Conservation (phyloP, 2,113 vertebrate species). For the Ceuthmochares aereus region DNA sequence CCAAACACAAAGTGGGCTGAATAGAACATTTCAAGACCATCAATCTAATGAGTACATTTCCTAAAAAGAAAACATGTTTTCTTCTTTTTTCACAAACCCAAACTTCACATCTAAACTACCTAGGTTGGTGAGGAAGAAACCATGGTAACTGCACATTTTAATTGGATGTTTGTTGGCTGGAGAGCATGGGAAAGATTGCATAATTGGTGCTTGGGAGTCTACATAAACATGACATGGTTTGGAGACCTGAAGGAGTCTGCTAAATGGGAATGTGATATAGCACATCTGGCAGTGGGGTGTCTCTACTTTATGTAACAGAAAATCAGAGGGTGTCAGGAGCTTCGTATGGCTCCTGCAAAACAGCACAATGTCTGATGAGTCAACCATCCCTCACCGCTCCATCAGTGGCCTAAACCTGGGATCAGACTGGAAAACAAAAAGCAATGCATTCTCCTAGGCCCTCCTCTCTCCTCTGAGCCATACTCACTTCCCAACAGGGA, state of each 20-base stretch:
- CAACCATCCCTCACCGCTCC: background rate
- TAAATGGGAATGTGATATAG: background rate
- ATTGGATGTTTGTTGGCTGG: slow-evolving; percentile 22
- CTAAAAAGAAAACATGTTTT: background rate
- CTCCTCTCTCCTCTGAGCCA: background rate
- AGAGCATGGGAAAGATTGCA: slow-evolving; percentile 18
- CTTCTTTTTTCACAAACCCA: background rate
- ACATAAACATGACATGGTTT: background rate
- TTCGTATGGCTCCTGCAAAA: accelerated
- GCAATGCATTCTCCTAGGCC: background rate
- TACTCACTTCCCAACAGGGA: background rate
- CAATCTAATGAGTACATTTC: background rate
- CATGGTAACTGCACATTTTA: slow-evolving; percentile 49
- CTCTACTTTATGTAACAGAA: background rate
- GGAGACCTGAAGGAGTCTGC: background rate
- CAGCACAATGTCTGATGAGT: background rate
- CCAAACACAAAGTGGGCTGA: background rate
- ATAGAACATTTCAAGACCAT: background rate
- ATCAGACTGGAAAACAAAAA: background rate
- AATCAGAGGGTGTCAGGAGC: background rate
- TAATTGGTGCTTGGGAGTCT: slow-evolving; percentile 8
- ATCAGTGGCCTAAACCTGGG: accelerated
- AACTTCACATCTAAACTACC: slow-evolving; percentile 2
- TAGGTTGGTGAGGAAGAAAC: slow-evolving; percentile 35
- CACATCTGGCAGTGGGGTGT: background rate